These are phyloP conservation scores for Euspilapteryx auroguttella DNA, from an alignment of 2,888 invertebrate genomes.

Conservation along the genomic window DNA sequence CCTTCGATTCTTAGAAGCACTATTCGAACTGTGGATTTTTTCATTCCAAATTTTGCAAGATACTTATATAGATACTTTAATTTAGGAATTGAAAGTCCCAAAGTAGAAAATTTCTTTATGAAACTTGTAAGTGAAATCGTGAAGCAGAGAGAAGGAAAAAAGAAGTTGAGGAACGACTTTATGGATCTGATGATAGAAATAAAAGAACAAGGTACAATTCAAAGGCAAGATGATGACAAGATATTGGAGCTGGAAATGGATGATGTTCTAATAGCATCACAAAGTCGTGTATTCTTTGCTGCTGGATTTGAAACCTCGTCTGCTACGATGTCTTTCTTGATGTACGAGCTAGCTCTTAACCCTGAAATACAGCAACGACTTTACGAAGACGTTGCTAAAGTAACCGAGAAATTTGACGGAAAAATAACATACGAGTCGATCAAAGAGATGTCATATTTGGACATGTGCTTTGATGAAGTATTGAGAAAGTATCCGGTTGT, in stretches of 20 bases:
- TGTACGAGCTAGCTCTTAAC: slow-evolving; percentile 29
- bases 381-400: slow-evolving; percentile 25
- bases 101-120: slow-evolving; percentile 5
- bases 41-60: too few species aligned
- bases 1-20: not conserved
- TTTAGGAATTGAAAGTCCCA: not conserved
- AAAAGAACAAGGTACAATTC: slow-evolving; percentile 4
- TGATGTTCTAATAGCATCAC: slow-evolving; percentile 21
- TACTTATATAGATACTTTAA: slow-evolving; percentile 2
- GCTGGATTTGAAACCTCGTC: slow-evolving; percentile 54
- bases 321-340: slow-evolving; percentile 30
- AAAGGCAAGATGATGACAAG: not conserved
- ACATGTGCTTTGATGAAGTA: slow-evolving; percentile 28
- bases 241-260: slow-evolving; percentile 13
- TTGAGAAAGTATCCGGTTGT: slow-evolving; percentile 24
- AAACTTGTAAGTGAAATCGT: slow-evolving; percentile 8
- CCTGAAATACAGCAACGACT: slow-evolving; percentile 22
- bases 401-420: slow-evolving; percentile 16
- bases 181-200: slow-evolving; percentile 10
- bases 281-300: slow-evolving; percentile 33
- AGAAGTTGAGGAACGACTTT: slow-evolving; percentile 8
- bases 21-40: not conserved
- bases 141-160: slow-evolving; percentile 5
- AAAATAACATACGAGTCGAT: slow-evolving; percentile 27
- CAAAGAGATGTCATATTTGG: slow-evolving; percentile 30